These are phyloP conservation scores for Dipodomys merriami DNA, from an alignment of 2,113 vertebrate species.

Conservation along the genomic window DNA sequence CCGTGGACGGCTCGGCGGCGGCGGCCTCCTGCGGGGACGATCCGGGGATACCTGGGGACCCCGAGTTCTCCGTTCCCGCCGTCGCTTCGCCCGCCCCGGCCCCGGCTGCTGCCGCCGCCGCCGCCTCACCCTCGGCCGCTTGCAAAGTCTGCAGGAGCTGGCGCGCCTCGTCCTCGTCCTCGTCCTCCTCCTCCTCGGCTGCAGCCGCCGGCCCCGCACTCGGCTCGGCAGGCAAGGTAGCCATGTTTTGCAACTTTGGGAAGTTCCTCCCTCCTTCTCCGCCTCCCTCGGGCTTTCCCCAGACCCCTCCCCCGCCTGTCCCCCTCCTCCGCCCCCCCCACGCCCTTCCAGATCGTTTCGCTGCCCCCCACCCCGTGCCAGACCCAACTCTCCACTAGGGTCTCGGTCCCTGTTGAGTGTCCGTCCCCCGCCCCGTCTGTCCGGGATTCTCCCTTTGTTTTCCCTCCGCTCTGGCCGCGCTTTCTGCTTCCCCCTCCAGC, in stretches of 20 bases:
- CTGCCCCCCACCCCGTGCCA: neutral
- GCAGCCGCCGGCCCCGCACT: constrained; percentile 69
- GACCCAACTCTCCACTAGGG: constrained; percentile 43
- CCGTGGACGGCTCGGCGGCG: constrained; percentile 39
- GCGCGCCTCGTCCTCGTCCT: constrained; percentile 84
- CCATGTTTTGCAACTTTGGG: constrained; percentile 89
- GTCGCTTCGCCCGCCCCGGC: constrained; percentile 70
- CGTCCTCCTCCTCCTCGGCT: constrained; percentile 85
- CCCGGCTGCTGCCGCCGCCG: constrained; percentile 85
- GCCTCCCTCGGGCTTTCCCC: constrained; percentile 81
- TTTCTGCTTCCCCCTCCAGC: constrained; percentile 59
- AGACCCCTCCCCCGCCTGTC: constrained; percentile 71
- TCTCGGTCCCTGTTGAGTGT: constrained; percentile 34
- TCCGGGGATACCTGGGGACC: constrained; percentile 36
- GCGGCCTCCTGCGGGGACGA: constrained; percentile 50
- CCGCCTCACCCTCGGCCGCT: constrained; percentile 84
- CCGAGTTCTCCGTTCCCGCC: constrained; percentile 56
- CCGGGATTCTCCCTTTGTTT: constrained; percentile 79
- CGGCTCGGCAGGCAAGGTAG: constrained; percentile 93
- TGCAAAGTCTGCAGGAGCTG: constrained; percentile 82
- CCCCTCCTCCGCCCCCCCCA: neutral
- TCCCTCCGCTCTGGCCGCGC: constrained; percentile 70
- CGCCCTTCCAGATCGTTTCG: neutral
- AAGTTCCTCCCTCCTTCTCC: constrained; percentile 84
- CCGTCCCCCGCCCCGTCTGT: constrained; percentile 51